These are phyloP conservation scores for Criorhina ranunculi DNA, from an alignment of 2,888 invertebrate species.

Conservation along the genomic window DNA sequence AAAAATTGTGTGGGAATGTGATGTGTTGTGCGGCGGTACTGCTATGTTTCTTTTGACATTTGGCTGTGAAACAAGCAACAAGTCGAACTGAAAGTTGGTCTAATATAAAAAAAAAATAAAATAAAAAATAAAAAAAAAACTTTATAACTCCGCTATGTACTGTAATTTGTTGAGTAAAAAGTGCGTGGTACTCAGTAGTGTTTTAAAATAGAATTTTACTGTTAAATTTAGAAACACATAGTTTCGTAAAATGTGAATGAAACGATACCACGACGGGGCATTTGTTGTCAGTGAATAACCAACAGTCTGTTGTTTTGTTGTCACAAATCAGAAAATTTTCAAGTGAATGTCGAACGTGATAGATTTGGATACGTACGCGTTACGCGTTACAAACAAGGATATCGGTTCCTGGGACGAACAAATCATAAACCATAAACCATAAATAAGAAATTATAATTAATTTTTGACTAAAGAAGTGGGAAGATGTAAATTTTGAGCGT, in stretches of 20 bases:
- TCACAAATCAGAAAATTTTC: neutral
- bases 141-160: slow-evolving; percentile 52
- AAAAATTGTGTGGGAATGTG: slow-evolving; percentile 60
- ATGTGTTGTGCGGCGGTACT: slow-evolving; percentile 62
- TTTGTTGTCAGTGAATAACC: slow-evolving; percentile 45
- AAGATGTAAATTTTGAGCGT: slow-evolving; percentile 43
- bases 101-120: slow-evolving; percentile 4
- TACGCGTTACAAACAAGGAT: slow-evolving; percentile 42
- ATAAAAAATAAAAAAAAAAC: slow-evolving; percentile 29
- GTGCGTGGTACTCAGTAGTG: slow-evolving; percentile 55
- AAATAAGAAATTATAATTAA: neutral
- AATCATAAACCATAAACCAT: slow-evolving; percentile 1
- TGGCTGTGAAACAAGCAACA: slow-evolving; percentile 82
- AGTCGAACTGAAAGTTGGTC: slow-evolving; percentile 68
- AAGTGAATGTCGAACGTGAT: slow-evolving; percentile 44
- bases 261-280: slow-evolving; percentile 44
- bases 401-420: slow-evolving; percentile 11
- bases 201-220: slow-evolving; percentile 37
- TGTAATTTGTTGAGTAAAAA: slow-evolving; percentile 35
- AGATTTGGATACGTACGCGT: slow-evolving; percentile 22
- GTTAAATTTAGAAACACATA: slow-evolving; percentile 31
- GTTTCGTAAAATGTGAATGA: slow-evolving; percentile 69
- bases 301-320: slow-evolving; percentile 25
- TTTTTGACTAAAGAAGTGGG: neutral
- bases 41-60: slow-evolving; percentile 81